Evolutionary conservation across 2,888 invertebrate genomes (phyloP).

Genomic region (Homarus gammarus): DNA sequence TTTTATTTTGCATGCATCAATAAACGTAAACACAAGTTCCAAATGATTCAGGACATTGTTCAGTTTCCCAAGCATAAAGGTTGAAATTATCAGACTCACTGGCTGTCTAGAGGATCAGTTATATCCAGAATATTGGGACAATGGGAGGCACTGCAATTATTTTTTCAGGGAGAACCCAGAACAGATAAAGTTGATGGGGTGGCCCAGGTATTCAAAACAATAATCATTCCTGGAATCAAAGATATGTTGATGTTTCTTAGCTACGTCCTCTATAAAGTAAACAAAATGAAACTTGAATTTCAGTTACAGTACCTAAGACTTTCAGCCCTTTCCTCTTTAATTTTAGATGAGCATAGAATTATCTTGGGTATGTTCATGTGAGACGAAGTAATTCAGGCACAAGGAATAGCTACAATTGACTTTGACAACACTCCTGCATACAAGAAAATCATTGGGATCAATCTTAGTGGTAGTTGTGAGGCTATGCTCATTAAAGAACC

Average conservation of each 20-base stretch:
- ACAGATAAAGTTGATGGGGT: too few relatives aligned
- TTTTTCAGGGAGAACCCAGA: too few relatives aligned
- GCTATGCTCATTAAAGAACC: conserved; percentile 8
- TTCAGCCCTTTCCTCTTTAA: conserved; percentile 10
- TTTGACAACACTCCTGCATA: conserved; percentile 78
- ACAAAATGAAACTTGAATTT: too few relatives aligned
- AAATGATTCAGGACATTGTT: conserved; percentile 22
- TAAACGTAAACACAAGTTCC: conserved; percentile 26
- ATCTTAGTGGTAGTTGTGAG: conserved; percentile 22
- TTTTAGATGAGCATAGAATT: conserved; percentile 24
- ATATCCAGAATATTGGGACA: conserved; percentile 12
- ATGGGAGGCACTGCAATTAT: too few relatives aligned
- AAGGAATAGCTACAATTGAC: conserved; percentile 10
- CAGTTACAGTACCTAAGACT: too few relatives aligned
- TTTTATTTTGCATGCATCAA: conserved; percentile 48
- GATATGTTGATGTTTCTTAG: too few relatives aligned
- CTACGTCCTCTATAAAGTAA: too few relatives aligned
- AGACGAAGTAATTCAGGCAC: conserved; percentile 17
- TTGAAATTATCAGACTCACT: conserved; percentile 26
- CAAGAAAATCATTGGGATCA: background rate
- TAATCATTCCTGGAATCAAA: too few relatives aligned
- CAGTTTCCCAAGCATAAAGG: conserved; percentile 25
- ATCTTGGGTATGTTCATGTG: conserved; percentile 23
- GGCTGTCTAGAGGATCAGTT: conserved; percentile 27
- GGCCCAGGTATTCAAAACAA: too few relatives aligned